Conservation (phyloP, 1,140 invertebrate species). For the Drosophila bifasciata region DNA sequence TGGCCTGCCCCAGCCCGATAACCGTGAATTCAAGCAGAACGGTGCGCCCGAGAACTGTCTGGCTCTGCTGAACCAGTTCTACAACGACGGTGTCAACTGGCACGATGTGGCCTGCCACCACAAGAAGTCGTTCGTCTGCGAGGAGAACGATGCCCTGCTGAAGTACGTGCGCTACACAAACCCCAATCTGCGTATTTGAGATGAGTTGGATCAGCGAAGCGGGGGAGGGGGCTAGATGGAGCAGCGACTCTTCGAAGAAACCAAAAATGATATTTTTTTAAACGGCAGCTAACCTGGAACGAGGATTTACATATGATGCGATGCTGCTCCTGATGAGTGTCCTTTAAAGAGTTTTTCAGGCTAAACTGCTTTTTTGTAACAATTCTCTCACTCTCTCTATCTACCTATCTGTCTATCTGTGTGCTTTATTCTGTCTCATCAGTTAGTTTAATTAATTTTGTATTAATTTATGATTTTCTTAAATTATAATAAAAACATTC, state of each 20-base stretch:
- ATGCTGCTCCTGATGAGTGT: conserved; percentile 33
- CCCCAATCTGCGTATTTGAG: conserved; percentile 88
- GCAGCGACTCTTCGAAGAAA: conserved; percentile 59
- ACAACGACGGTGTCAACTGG: conserved; percentile 94
- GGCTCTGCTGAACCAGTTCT: conserved; percentile 92
- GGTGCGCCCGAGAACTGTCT: conserved; percentile 92
- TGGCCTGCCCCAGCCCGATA: conserved; percentile 92
- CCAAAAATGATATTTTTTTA: conserved; percentile 75
- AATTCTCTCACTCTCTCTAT: conserved; percentile 35
- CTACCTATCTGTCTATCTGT: conserved; percentile 36
- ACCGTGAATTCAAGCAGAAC: conserved; percentile 90
- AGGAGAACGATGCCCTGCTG: conserved; percentile 91
- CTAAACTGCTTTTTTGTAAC: conserved; percentile 55
- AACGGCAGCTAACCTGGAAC: conserved; percentile 20
- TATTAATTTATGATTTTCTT: conserved; percentile 78
- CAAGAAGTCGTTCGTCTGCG: conserved; percentile 92
- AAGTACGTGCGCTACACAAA: conserved; percentile 92
- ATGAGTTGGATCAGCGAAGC: neutral
- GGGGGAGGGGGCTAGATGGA: conserved; percentile 36
- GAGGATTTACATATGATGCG: neutral
- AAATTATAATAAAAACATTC: conserved; percentile 75
- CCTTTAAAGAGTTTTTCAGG: conserved; percentile 32
- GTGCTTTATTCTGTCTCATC: conserved; percentile 50
- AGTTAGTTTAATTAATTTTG: conserved; percentile 77
- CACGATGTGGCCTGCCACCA: conserved; percentile 94